Percentiles rank a stretch among this genome's conserved stretches.
Conservation (phyloP, 2,113 vertebrate genomes). For the Sylvietta virens region DNA sequence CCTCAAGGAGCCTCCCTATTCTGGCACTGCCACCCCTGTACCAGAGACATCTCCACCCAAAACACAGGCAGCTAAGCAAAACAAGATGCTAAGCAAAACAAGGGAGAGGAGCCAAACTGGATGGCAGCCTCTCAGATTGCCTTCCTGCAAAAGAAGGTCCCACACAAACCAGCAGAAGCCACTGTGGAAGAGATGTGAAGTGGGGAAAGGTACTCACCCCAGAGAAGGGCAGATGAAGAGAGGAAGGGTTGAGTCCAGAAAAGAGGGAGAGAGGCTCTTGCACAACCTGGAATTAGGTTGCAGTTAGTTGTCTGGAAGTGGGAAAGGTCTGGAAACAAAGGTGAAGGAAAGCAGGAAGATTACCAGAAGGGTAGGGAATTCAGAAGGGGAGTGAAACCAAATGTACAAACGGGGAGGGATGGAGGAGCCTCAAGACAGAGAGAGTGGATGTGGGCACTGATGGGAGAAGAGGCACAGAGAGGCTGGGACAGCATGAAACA, state of each 20-base stretch:
- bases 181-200: neutral
- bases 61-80: neutral
- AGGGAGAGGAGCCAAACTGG: neutral
- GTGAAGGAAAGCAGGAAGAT: neutral
- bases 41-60: neutral
- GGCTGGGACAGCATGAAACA: neutral
- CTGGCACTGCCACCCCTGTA: neutral
- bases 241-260: neutral
- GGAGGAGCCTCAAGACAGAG: neutral
- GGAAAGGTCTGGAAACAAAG: neutral
- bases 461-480: neutral
- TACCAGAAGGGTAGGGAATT: neutral
- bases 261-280: neutral
- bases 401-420: neutral
- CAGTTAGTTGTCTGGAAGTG: neutral
- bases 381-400: neutral
- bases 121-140: neutral
- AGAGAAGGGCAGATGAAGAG: neutral
- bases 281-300: neutral
- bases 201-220: neutral
- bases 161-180: neutral
- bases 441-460: neutral
- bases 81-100: too few species aligned
- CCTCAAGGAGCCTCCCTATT: neutral
- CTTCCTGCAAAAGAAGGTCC: neutral